Evolutionary conservation across 1,140 invertebrate species (phyloP), one percentile per base, ranked within the genome.

Genomic region (Lordiphosa stackelbergi): DNA sequence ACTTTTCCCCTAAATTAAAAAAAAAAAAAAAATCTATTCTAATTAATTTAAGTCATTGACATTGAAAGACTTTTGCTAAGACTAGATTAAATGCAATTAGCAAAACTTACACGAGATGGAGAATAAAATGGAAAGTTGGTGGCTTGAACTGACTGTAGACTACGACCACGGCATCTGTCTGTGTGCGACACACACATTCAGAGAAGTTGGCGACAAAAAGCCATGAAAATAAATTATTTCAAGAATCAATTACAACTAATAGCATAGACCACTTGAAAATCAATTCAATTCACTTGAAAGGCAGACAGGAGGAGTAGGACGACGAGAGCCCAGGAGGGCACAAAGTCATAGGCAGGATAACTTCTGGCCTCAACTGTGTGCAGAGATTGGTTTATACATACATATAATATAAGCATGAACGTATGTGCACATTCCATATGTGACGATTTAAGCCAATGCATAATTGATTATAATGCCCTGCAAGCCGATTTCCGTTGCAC

Each of bases 191-290:
- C n/a, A n/a, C n/a, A 45, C 22, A 28, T 28, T 6, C 24, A 40
- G 40, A 22, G 52, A 43, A 51, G 22, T 51, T 66, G 70, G 52
- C 70, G 69, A 73, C 69, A 73, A 64, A 73, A 73, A 64, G 71
- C 54, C 58, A 73, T 68, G 64, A 72, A 36, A 72, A 73, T 73
- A 73, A 73, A 73, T 73, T 73, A 73, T 73, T 73, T 73, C 70
- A 73, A 72, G 69, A 73, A 72, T 73, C 70, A 73, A 73, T 73
- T 73, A 73, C 69, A 72, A 68, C 69, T 73, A 73, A 73, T 72
- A 72, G 71, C 64, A 73, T 72, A 68, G 59, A 63, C 71, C 71
- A 72, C 64, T 73, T 73, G 69, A 62, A 68, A 72, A 73, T 73
- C 69, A 73, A 73, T 73, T 72, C 69, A 68, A 73, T 73, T 72